These are phyloP conservation scores for Acinonyx jubatus DNA, from an alignment of 2,113 vertebrate species.

Conservation along the genomic window DNA sequence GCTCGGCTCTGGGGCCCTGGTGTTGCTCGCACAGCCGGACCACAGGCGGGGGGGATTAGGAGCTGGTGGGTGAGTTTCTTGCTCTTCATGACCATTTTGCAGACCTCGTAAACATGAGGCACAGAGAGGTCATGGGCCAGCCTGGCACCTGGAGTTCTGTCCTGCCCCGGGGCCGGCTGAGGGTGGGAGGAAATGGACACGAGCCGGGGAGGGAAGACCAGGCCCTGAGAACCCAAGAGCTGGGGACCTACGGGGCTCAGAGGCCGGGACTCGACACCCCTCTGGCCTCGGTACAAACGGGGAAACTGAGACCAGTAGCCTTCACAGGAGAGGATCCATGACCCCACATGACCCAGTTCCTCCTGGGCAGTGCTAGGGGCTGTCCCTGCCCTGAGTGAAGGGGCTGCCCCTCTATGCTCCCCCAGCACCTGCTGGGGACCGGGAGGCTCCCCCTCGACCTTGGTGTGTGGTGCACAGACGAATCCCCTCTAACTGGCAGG, in stretches of 20 bases:
- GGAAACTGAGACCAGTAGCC: neutral
- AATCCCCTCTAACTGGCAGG: neutral
- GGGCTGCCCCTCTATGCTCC: neutral
- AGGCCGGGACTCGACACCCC: neutral
- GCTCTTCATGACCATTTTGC: neutral
- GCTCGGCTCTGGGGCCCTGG: neutral
- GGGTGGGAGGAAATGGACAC: neutral
- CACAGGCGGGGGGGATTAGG: too few species aligned
- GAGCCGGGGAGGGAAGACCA: neutral
- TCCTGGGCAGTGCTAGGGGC: neutral
- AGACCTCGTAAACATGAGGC: neutral
- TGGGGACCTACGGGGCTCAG: accelerated
- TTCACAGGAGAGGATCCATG: neutral
- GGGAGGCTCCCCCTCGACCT: neutral
- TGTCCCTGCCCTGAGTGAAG: neutral
- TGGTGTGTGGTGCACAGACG: accelerated
- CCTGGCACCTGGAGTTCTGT: too few species aligned
- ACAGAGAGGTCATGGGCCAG: neutral
- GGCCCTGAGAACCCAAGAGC: neutral
- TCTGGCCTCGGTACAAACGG: accelerated
- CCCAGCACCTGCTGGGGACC: neutral
- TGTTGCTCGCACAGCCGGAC: too few species aligned
- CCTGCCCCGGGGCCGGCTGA: neutral
- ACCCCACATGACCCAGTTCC: neutral
- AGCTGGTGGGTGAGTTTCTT: neutral